Conservation (phyloP, 2,888 invertebrate species). For the Habrosyne pyritoides region DNA sequence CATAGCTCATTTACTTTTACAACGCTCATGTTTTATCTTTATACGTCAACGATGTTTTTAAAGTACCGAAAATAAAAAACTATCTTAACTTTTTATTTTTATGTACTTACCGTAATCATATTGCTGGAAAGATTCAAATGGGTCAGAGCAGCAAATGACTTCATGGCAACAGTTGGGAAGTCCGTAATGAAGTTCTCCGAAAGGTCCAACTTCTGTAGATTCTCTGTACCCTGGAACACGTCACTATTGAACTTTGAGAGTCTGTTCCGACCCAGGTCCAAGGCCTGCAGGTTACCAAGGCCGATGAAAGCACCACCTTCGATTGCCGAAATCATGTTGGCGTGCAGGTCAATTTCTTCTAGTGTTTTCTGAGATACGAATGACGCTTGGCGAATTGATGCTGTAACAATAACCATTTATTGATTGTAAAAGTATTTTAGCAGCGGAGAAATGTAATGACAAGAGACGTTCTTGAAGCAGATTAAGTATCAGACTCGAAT, state of each 20-base stretch:
- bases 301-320: constrained; percentile 90
- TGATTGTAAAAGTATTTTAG: not conserved
- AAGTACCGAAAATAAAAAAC: no score
- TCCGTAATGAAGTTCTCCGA: constrained; percentile 93
- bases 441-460: not conserved
- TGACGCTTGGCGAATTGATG: constrained; percentile 86
- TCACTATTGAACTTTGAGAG: constrained; percentile 92
- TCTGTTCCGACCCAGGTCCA: constrained; percentile 91
- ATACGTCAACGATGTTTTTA: not conserved
- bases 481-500: no score
- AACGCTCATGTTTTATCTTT: not conserved
- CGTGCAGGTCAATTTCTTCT: constrained; percentile 90
- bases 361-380: constrained; percentile 88
- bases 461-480: no score
- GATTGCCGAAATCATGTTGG: constrained; percentile 89
- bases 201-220: constrained; percentile 91
- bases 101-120: constrained; percentile 88
- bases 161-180: constrained; percentile 91
- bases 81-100: not conserved
- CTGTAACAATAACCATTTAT: constrained; percentile 75
- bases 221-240: constrained; percentile 90
- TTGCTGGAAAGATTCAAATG: constrained; percentile 93
- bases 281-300: constrained; percentile 85
- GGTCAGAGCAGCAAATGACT: constrained; percentile 87
- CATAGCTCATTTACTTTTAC: not conserved